These are phyloP conservation scores for Odontocolon sp. DNA, from an alignment of 2,888 invertebrate species.

Conservation along the genomic window DNA sequence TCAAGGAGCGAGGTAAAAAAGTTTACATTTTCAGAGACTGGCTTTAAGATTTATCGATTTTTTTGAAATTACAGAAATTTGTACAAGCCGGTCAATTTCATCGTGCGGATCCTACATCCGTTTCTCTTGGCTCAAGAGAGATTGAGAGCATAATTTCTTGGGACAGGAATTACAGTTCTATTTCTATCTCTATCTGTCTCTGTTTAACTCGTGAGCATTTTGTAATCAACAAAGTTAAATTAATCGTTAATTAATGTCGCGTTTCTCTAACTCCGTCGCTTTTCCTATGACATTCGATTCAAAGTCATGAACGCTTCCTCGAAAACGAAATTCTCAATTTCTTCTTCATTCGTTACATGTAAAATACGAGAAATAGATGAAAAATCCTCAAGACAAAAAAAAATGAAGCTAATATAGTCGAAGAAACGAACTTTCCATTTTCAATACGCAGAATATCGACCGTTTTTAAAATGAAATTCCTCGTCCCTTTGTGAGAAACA, in stretches of 20 bases:
- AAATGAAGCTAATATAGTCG: too few relatives aligned
- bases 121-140: not conserved
- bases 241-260: conserved; percentile 27
- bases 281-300: not conserved
- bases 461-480: too few relatives aligned
- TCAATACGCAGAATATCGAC: too few relatives aligned
- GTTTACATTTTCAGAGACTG: not conserved
- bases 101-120: not conserved
- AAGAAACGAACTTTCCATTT: too few relatives aligned
- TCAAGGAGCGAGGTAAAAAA: too few relatives aligned
- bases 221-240: conserved; percentile 24
- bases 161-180: not conserved
- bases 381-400: too few relatives aligned
- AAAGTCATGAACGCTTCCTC: not conserved
- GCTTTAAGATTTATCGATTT: not conserved
- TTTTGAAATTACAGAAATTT: not conserved
- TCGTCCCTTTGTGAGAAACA: too few relatives aligned
- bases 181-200: not conserved
- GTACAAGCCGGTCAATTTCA: too few relatives aligned
- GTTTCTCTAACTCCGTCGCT: not conserved
- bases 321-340: conserved; percentile 14
- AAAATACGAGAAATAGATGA: too few relatives aligned
- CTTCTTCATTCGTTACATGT: too few relatives aligned
- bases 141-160: conserved; percentile 18
- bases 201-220: not conserved